Evolutionary conservation across 2,797 vertebrate species (phyloP), one percentile per base, ranked within the genome.

Genomic region (Sebastes hubbsi): DNA sequence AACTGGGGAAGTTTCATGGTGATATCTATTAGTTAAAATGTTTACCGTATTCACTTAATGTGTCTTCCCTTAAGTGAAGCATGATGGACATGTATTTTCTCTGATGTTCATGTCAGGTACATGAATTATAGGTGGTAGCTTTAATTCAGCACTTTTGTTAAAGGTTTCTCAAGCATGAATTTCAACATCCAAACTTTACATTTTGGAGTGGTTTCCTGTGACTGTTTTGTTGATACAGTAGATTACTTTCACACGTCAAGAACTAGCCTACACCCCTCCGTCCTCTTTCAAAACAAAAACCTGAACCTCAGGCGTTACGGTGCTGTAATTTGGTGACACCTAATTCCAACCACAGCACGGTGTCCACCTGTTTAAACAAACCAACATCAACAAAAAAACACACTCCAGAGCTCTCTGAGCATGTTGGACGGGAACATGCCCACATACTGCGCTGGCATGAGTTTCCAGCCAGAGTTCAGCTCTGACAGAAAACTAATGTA

Each of bases 301-400:
- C 63, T 29, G 6, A 4, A 3, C 30, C 10, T 72, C 13, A 4
- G 61, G 55, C 27, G 3, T 72, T 32, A 59, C 1, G 5, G 16
- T 4, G 18, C 13, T 11, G 63, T 67, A 79, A 71, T 80, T 83
- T 77, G 65, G 65, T 74, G 80, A 85, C 77, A 74, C 67, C 61
- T 56, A 63, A 64, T 25, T 67, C 9, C 66, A 46, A 61, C 7
- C n/a, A 30, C 2, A 52, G 25, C 52, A 30, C 2, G 1, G 2
- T 36, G 42, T 68, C 54, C 63, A 80, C 78, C 75, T 72, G 72
- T 66, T 63, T 14, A 85, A 87, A 88, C 81, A 89, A 73, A 73
- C 59, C 3, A 38, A 13, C 0, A 10, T 70, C 69, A 74, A 14
- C 8, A 71, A 78, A 81, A 52, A 52, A 20, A 52, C 8, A 52